Conservation (phyloP, 2,888 invertebrate genomes). For the Plebejus anna region DNA sequence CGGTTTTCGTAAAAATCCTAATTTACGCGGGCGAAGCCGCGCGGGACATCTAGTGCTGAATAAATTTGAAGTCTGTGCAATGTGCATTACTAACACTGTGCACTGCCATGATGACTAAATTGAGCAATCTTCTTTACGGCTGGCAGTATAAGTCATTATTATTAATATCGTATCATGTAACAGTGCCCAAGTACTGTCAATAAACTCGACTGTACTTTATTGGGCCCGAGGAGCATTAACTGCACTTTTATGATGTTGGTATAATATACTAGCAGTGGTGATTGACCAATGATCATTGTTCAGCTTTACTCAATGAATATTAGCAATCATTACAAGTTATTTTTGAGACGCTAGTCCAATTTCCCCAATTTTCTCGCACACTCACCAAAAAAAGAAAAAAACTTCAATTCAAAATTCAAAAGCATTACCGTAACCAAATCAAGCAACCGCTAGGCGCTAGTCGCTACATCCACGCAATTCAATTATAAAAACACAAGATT, state of each 20-base stretch:
- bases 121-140: background rate
- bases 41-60: too few species aligned
- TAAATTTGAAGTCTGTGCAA: background rate
- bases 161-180: background rate
- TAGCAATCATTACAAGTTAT: too few species aligned
- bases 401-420: background rate
- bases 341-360: too few species aligned
- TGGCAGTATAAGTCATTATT: background rate
- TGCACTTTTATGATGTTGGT: background rate
- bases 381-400: background rate
- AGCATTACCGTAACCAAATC: background rate
- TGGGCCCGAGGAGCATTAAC: background rate
- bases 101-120: background rate
- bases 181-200: conserved; percentile 1
- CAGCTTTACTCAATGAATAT: background rate
- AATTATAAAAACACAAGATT: conserved; percentile 29
- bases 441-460: background rate
- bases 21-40: too few species aligned
- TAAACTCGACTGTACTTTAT: conserved; percentile 4
- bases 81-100: background rate
- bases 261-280: background rate
- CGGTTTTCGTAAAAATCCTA: too few species aligned
- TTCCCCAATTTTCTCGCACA: background rate
- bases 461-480: background rate
- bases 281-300: background rate